phyloP scores from a whole-genome alignment of 2,888 invertebrate species.

The Urechis unicinctus region DNA sequence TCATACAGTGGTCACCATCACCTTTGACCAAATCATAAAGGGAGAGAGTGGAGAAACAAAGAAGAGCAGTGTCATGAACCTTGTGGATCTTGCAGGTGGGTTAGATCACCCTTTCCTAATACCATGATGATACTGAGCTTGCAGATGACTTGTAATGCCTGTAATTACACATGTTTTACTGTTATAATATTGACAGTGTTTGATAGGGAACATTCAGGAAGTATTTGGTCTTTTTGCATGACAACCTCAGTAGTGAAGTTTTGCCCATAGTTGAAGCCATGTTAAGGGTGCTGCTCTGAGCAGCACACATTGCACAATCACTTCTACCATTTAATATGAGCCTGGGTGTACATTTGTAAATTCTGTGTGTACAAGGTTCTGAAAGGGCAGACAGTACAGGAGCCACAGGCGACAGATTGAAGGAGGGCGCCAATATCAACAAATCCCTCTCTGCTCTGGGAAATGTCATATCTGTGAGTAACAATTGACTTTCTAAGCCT shows the following conservation, averaged over 20 bases:
- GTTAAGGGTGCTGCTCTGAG: too few relatives aligned
- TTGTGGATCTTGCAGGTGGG: constrained; percentile 50
- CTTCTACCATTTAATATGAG: too few relatives aligned
- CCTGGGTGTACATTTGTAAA: too few relatives aligned
- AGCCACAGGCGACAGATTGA: constrained; percentile 50
- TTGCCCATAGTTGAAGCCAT: too few relatives aligned
- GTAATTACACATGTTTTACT: neutral
- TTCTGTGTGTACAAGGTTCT: too few relatives aligned
- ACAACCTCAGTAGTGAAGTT: too few relatives aligned
- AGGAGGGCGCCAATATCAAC: constrained; percentile 52
- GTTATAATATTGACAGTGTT: too few relatives aligned
- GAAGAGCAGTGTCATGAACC: constrained; percentile 49
- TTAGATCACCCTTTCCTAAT: neutral
- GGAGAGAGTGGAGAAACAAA: constrained; percentile 39
- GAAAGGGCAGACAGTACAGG: constrained; percentile 52
- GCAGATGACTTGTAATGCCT: neutral
- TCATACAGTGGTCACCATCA: constrained; percentile 51
- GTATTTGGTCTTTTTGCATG: too few relatives aligned
- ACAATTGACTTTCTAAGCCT: too few relatives aligned
- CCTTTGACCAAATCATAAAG: constrained; percentile 50
- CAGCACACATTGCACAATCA: too few relatives aligned
- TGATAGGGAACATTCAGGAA: too few relatives aligned
- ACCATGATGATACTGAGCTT: neutral
- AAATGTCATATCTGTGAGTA: constrained; percentile 50
- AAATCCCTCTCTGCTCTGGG: constrained; percentile 50